Evolutionary conservation across 2,888 invertebrate genomes (phyloP), one percentile per base, ranked within the genome.

Genomic region (Polymixis lichenea): DNA sequence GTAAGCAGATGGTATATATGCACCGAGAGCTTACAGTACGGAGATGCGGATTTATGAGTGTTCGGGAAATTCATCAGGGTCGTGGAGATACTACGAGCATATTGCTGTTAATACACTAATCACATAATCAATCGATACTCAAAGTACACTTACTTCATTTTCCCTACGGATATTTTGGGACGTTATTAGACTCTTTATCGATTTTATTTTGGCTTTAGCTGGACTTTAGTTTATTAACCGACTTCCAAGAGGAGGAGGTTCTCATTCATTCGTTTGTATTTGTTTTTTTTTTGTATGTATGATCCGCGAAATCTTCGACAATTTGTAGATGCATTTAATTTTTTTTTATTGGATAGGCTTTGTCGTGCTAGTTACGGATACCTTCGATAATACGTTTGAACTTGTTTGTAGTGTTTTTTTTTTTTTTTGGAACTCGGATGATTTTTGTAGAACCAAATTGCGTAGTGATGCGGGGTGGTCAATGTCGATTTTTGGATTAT

Each of bases 1-100:
- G 49, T 53, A n/a, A 76, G 32, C 74, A 61, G 78, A 78, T 78
- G 72, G 64, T 71, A 72, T 60, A 38, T 67, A 68, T 71, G 73
- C 70, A 80, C 77, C 55, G 80, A 51, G 64, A 71, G 64, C 69
- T 58, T 70, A 55, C 32, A 80, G 62, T 73, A 58, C 1, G 38
- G 58, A n/a, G 61, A 81, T 32, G 8, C 0, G 51, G 62, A 77
- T 84, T 84, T 65, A 72, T 79, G 56, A 53, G 15, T 58, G 17
- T 32, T n/a, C 32, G 7, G 56, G 15, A 65, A 74, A 66, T 67
- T 43, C 2, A 49, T 49, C 15, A 2, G 1, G 15, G n/a, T 28
- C n/a, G 1, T 28, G 28, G n/a, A 77, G 58, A 38, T 28, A n/a
- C n/a, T n/a, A n/a, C n/a, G n/a, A 49, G 28, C 22, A 32, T 38